These are phyloP conservation scores for Aselliscus stoliczkanus DNA, from an alignment of 2,797 vertebrate genomes.

Conservation along the genomic window DNA sequence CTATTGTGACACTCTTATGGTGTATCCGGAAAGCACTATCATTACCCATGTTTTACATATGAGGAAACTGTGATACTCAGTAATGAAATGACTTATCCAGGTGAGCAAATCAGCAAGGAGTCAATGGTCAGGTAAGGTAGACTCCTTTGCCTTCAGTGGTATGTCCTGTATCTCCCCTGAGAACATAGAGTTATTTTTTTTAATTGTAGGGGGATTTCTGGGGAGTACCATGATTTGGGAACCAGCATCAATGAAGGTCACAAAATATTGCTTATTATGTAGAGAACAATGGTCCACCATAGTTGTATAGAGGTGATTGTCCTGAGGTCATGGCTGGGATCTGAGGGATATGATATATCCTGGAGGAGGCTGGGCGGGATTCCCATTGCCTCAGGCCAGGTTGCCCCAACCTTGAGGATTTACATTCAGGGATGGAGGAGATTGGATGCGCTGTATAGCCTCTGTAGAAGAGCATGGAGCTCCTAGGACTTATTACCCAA, in stretches of 20 bases:
- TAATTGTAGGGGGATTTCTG: neutral
- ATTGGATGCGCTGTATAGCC: neutral
- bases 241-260: neutral
- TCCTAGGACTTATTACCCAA: neutral
- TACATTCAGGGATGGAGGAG: neutral
- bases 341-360: neutral
- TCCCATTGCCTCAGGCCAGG: neutral
- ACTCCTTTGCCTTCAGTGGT: neutral
- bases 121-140: neutral
- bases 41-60: neutral
- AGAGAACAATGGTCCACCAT: neutral
- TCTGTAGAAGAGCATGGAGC: neutral
- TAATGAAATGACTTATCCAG: neutral
- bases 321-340: neutral
- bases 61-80: neutral
- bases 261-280: neutral
- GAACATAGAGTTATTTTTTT: neutral
- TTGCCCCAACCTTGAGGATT: neutral
- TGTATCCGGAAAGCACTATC: neutral
- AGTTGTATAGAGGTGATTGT: neutral
- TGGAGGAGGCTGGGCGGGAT: neutral
- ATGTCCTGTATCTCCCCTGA: neutral
- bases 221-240: neutral
- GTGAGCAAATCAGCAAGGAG: neutral
- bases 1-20: neutral